Evolutionary conservation across 1,140 invertebrate genomes (phyloP).

Genomic region (Drosophila mojavensis): DNA sequence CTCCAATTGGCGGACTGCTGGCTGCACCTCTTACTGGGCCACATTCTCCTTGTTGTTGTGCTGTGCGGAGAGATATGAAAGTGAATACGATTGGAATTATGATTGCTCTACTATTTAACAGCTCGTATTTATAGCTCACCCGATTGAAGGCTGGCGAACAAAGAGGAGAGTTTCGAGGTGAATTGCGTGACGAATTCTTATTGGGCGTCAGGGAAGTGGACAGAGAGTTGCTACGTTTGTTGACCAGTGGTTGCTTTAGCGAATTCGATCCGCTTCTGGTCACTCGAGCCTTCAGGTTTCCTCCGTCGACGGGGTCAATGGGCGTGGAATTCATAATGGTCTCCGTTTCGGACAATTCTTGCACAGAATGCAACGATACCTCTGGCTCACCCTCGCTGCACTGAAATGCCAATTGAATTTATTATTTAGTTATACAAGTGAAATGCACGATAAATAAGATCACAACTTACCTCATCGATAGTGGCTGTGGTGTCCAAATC

Average conservation of each 20-base stretch:
- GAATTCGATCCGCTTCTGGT: constrained; percentile 42
- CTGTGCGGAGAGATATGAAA: constrained; percentile 41
- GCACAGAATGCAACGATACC: constrained; percentile 57
- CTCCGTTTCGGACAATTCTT: constrained; percentile 72
- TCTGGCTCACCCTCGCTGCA: constrained; percentile 66
- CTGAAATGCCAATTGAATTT: constrained; percentile 22
- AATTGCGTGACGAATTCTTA: constrained; percentile 53
- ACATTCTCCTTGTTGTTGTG: constrained; percentile 78
- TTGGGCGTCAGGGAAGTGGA: constrained; percentile 59
- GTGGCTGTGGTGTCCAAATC: constrained; percentile 79
- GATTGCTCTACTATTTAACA: constrained; percentile 31
- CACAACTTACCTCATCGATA: constrained; percentile 65
- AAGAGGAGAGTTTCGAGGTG: constrained; percentile 32
- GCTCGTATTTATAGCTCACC: constrained; percentile 45
- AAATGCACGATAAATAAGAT: no score
- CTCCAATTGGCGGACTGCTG: constrained; percentile 31
- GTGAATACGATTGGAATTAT: background rate
- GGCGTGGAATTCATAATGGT: constrained; percentile 82
- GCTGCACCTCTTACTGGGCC: constrained; percentile 33
- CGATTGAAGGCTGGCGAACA: constrained; percentile 54
- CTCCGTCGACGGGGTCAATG: constrained; percentile 50
- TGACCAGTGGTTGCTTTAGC: constrained; percentile 39
- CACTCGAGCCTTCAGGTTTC: constrained; percentile 32
- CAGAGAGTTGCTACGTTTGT: constrained; percentile 46
- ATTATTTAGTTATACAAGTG: background rate